A percentile compares a stretch with the other conserved stretches of the same genome.
phyloP scores from a whole-genome alignment of 2,113 vertebrate species.

The Peromyscus polionotus region DNA sequence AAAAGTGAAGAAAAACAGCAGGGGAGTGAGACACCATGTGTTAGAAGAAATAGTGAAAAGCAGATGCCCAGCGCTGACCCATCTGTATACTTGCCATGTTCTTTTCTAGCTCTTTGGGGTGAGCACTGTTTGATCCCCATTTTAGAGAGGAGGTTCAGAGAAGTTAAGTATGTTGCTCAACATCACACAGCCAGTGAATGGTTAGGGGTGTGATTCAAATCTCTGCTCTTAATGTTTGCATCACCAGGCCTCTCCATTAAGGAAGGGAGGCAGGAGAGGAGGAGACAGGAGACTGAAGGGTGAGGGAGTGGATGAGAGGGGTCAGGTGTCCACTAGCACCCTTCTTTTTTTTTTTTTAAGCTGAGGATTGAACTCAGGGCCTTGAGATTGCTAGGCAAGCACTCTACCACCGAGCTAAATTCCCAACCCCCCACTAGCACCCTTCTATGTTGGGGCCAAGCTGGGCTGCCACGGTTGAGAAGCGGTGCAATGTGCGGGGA shows the following conservation, averaged over 20 bases:
- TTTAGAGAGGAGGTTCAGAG: conserved; percentile 19
- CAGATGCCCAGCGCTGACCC: not conserved
- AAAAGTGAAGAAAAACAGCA: not conserved
- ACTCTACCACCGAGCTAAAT: no score
- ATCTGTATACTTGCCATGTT: not conserved
- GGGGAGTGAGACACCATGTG: not conserved
- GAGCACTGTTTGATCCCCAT: not conserved
- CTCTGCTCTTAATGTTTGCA: not conserved
- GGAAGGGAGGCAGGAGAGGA: not conserved
- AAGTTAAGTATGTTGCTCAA: not conserved
- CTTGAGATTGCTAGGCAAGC: no score
- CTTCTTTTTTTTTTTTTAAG: no score
- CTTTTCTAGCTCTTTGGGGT: not conserved
- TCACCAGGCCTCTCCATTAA: not conserved
- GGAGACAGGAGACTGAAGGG: not conserved
- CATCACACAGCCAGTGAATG: not conserved
- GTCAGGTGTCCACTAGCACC: not conserved
- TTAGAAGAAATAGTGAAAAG: not conserved
- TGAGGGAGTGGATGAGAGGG: not conserved
- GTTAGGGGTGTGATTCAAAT: not conserved
- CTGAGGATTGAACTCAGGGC: no score
- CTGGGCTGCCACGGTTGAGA: not conserved
- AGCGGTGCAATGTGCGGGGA: not conserved
- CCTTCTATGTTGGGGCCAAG: not conserved
- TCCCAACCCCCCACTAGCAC: no score